These are phyloP conservation scores for Gymnoscopelus microlampas DNA, from an alignment of 2,797 vertebrate species.

Conservation along the genomic window DNA sequence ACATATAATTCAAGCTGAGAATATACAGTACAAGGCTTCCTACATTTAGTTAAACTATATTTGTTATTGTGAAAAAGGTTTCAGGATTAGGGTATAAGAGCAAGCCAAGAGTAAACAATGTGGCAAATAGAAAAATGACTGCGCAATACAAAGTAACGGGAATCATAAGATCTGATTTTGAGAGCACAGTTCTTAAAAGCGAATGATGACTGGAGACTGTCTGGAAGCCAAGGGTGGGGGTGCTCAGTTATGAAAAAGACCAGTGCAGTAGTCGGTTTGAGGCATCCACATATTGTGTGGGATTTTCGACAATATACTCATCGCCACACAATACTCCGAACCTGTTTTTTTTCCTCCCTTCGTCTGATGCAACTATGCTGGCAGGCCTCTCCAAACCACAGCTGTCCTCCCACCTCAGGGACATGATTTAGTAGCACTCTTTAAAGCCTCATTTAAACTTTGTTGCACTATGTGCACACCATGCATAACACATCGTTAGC, in stretches of 20 bases:
- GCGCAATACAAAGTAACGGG: conserved; percentile 44
- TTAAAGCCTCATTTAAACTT: conserved; percentile 14
- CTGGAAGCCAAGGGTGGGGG: conserved; percentile 14
- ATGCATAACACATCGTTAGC: too few relatives aligned
- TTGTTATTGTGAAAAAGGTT: conserved; percentile 13
- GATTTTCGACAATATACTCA: conserved; percentile 11
- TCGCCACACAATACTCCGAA: conserved; percentile 32
- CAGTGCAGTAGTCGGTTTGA: conserved; percentile 14
- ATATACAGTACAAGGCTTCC: neutral
- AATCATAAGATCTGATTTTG: conserved; percentile 59
- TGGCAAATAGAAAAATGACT: conserved; percentile 21
- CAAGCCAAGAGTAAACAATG: conserved; percentile 17
- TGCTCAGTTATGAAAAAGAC: conserved; percentile 24
- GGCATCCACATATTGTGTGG: conserved; percentile 9
- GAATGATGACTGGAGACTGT: conserved; percentile 38
- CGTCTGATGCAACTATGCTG: conserved; percentile 61
- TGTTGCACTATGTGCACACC: too few relatives aligned
- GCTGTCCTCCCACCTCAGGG: conserved; percentile 59
- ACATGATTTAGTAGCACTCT: conserved; percentile 69
- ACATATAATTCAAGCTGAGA: conserved; percentile 3
- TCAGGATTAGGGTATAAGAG: conserved; percentile 21
- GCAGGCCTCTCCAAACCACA: conserved; percentile 60
- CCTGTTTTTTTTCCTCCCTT: conserved; percentile 46
- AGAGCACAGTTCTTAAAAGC: conserved; percentile 42
- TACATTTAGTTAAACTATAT: neutral